phyloP scores from a whole-genome alignment of 2,888 invertebrate species.

The Schizaphis graminum region DNA sequence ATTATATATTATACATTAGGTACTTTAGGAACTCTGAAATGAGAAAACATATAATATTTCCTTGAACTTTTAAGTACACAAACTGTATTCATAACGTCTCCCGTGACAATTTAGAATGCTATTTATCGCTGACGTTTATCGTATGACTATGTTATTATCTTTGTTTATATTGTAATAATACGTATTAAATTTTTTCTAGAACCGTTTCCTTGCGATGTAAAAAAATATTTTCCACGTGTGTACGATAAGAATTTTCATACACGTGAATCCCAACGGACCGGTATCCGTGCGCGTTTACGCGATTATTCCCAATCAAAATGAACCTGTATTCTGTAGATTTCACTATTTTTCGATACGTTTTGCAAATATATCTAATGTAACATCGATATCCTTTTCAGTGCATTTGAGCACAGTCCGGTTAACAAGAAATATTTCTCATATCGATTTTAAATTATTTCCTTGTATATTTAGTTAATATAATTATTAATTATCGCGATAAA shows the following conservation, averaged over 20 bases:
- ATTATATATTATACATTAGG: not conserved
- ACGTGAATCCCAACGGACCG: not conserved
- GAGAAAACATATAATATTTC: not conserved
- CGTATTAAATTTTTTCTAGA: not conserved
- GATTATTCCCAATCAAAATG: not conserved
- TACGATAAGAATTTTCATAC: not conserved
- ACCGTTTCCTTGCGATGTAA: not conserved
- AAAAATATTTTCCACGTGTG: not conserved
- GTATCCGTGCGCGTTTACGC: not conserved
- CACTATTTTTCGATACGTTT: not conserved
- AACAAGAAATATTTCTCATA: not conserved
- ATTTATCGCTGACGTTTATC: not conserved
- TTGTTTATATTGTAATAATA: not conserved
- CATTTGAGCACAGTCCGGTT: not conserved
- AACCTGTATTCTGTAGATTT: not conserved
- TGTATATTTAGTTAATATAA: not conserved
- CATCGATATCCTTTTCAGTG: not conserved
- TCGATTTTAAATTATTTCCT: not conserved
- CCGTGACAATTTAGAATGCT: not conserved
- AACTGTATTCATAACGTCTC: not conserved
- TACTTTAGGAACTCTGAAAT: not conserved
- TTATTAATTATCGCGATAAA: not conserved
- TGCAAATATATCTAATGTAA: not conserved
- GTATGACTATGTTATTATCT: not conserved
- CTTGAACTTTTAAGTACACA: not conserved